Percentiles rank a stretch among this genome's conserved stretches.
Evolutionary conservation across 2,113 vertebrate genomes (phyloP).

Genomic region (Forbesichthys papilliferus): DNA sequence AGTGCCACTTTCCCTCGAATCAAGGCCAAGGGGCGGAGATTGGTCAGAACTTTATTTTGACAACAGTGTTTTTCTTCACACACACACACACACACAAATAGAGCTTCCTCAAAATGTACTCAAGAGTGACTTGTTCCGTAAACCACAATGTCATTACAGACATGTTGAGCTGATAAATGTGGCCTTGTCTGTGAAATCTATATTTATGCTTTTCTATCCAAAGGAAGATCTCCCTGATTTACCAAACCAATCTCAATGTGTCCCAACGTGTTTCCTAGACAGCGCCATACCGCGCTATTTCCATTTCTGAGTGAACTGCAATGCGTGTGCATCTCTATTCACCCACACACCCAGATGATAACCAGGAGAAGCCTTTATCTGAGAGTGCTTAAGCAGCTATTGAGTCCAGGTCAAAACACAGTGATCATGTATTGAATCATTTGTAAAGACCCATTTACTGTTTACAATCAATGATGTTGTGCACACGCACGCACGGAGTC

Average conservation of each 20-base stretch:
- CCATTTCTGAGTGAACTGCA: background rate
- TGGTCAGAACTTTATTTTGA: constrained; percentile 80
- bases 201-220: constrained; percentile 28
- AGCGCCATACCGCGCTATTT: constrained; percentile 1
- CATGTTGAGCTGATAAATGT: constrained; percentile 13
- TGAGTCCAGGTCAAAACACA: constrained; percentile 33
- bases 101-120: background rate
- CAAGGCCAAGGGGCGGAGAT: constrained; percentile 85
- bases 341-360: constrained; percentile 12
- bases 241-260: constrained; percentile 6
- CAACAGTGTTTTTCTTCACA: background rate
- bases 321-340: background rate
- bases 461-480: too few species aligned
- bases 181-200: constrained; percentile 40
- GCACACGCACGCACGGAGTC: too few species aligned
- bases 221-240: background rate
- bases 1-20: constrained; percentile 88
- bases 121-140: background rate
- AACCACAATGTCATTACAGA: background rate
- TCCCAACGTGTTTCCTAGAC: constrained; percentile 10
- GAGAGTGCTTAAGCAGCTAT: constrained; percentile 16
- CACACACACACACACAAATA: too few species aligned
- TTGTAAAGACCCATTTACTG: too few species aligned
- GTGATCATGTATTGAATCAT: constrained; percentile 17
- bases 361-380: constrained; percentile 6